These are phyloP conservation scores for Lethenteron reissneri DNA, from an alignment of 2,113 vertebrate genomes.

Conservation along the genomic window DNA sequence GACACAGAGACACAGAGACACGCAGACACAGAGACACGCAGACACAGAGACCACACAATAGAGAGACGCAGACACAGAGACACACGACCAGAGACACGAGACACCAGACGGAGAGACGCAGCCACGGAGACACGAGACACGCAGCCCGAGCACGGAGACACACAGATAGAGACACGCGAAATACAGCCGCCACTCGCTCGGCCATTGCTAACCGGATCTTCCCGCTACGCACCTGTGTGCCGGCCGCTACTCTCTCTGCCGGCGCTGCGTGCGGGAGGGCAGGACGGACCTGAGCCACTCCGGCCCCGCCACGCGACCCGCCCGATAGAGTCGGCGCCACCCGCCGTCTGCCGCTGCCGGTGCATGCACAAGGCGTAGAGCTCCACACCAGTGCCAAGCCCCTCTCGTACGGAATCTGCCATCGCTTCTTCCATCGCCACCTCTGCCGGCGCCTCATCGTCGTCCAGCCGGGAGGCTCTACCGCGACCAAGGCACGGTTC, in stretches of 20 bases:
- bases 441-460: too few species aligned
- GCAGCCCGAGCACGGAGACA: not conserved
- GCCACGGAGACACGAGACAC: not conserved
- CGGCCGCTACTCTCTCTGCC: conserved; percentile 11
- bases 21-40: not conserved
- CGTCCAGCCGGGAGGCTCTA: too few species aligned
- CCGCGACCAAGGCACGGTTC: too few species aligned
- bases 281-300: too few species aligned
- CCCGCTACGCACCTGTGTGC: conserved; percentile 23
- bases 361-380: too few species aligned
- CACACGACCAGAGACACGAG: not conserved
- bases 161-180: not conserved
- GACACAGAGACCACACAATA: not conserved
- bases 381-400: too few species aligned
- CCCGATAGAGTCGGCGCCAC: too few species aligned
- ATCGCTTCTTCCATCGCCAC: too few species aligned
- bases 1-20: not conserved
- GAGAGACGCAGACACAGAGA: not conserved
- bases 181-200: not conserved
- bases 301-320: too few species aligned
- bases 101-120: not conserved
- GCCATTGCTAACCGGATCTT: not conserved
- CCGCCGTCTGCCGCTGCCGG: too few species aligned
- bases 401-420: too few species aligned
- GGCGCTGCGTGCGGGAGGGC: too few species aligned